phyloP scores from a whole-genome alignment of 2,113 vertebrate species.

The Tricholaema leucomelas region DNA sequence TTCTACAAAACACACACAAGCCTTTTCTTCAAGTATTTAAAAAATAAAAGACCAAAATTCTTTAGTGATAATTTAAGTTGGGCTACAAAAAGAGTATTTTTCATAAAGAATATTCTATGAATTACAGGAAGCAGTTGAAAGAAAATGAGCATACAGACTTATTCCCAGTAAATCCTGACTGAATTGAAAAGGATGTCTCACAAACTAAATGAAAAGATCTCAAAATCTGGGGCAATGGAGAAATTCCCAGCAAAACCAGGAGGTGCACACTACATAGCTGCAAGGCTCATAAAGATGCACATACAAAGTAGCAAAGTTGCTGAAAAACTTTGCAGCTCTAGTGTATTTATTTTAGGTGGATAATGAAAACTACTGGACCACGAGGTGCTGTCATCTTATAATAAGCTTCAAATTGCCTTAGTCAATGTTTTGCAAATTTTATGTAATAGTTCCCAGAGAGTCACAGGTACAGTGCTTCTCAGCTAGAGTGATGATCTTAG shows the following conservation, averaged over 20 bases:
- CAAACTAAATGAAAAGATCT: background rate
- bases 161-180: background rate
- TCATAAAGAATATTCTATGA: background rate
- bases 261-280: background rate
- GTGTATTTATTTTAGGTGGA: background rate
- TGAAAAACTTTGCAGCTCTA: background rate
- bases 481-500: fast-evolving
- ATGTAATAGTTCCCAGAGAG: background rate
- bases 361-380: background rate
- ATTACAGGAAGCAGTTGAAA: background rate
- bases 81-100: background rate
- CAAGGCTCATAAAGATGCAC: background rate
- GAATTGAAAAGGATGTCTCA: background rate
- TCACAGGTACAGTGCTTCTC: background rate
- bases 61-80: background rate
- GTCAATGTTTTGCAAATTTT: background rate
- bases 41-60: background rate
- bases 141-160: background rate
- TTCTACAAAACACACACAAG: background rate
- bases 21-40: background rate
- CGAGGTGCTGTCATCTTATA: background rate
- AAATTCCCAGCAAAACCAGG: background rate
- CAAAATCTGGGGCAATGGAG: background rate
- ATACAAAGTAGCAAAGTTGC: background rate
- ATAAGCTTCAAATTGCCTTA: background rate